phyloP scores from a whole-genome alignment of 2,888 invertebrate genomes.

The Ophion ellenae region DNA sequence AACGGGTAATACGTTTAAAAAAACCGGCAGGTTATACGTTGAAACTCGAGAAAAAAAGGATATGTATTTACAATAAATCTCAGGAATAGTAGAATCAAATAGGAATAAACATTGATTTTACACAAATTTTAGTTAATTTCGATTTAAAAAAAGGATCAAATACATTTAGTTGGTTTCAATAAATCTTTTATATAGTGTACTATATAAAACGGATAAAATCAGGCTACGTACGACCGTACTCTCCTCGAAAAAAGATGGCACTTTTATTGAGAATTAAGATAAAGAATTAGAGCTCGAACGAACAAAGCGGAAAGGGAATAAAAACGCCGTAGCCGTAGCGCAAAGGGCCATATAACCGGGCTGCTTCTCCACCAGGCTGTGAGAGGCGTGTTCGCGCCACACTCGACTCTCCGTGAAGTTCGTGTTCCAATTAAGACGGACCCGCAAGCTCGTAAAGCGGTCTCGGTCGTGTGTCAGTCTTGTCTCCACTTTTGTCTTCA shows the following conservation, averaged over 20 bases:
- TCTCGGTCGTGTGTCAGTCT: slow-evolving; percentile 55
- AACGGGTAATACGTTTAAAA: too few species aligned
- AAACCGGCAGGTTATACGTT: too few species aligned
- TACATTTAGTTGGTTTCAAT: too few species aligned
- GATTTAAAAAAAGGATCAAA: too few species aligned
- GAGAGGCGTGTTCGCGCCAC: slow-evolving; percentile 31
- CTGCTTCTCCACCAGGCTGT: slow-evolving; percentile 1
- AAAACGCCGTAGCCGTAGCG: slow-evolving; percentile 4
- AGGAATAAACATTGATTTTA: too few species aligned
- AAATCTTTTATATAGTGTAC: neutral
- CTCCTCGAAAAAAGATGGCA: neutral
- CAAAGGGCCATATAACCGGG: slow-evolving; percentile 27
- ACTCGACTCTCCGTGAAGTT: slow-evolving; percentile 54
- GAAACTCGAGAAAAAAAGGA: too few species aligned
- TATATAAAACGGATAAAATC: neutral
- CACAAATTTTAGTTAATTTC: too few species aligned
- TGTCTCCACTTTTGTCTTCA: slow-evolving; percentile 35
- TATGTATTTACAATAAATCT: too few species aligned
- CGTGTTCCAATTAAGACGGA: slow-evolving; percentile 70
- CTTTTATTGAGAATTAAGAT: neutral
- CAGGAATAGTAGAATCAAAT: too few species aligned
- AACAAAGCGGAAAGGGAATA: slow-evolving; percentile 3
- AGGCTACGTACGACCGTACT: too few species aligned
- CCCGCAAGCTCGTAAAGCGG: slow-evolving; percentile 64
- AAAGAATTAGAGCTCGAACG: neutral